Conservation (phyloP, 2,888 invertebrate genomes). For the Chelonus formosanus region DNA sequence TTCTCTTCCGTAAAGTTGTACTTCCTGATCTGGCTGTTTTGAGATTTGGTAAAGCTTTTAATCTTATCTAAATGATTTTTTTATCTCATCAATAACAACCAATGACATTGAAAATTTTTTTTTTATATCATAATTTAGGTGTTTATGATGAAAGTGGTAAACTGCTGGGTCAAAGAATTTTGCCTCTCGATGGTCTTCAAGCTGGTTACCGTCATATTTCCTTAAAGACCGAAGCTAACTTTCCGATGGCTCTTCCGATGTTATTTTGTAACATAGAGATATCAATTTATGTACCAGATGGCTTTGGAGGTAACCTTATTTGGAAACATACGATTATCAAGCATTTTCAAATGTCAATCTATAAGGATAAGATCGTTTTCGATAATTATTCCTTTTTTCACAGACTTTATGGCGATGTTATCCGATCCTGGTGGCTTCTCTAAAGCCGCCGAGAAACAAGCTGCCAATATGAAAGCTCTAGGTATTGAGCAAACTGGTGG, state of each 20-base stretch:
- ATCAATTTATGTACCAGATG: constrained; percentile 79
- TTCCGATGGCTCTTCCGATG: constrained; percentile 75
- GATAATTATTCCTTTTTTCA: constrained; percentile 8
- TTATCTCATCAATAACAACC: too few species aligned
- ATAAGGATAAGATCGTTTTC: not conserved
- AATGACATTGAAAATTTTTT: too few species aligned
- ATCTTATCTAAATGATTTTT: not conserved
- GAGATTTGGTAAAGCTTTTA: constrained; percentile 67
- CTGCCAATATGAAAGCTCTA: constrained; percentile 74
- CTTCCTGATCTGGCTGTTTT: constrained; percentile 76
- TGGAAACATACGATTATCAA: not conserved
- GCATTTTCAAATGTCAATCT: constrained; percentile 4
- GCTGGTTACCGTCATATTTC: constrained; percentile 77
- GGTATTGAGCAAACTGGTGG: constrained; percentile 70
- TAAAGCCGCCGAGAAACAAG: constrained; percentile 72
- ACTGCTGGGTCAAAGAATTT: constrained; percentile 75
- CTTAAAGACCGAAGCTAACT: constrained; percentile 75
- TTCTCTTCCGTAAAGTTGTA: constrained; percentile 77
- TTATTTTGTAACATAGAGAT: constrained; percentile 76
- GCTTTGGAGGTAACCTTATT: constrained; percentile 69
- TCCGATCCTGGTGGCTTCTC: constrained; percentile 90
- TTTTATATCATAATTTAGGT: constrained; percentile 42
- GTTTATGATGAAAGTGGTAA: constrained; percentile 78
- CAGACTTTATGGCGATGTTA: constrained; percentile 96
- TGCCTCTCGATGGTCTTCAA: constrained; percentile 76